Conservation (phyloP, 2,113 vertebrate genomes). For the Gambusia holbrooki region DNA sequence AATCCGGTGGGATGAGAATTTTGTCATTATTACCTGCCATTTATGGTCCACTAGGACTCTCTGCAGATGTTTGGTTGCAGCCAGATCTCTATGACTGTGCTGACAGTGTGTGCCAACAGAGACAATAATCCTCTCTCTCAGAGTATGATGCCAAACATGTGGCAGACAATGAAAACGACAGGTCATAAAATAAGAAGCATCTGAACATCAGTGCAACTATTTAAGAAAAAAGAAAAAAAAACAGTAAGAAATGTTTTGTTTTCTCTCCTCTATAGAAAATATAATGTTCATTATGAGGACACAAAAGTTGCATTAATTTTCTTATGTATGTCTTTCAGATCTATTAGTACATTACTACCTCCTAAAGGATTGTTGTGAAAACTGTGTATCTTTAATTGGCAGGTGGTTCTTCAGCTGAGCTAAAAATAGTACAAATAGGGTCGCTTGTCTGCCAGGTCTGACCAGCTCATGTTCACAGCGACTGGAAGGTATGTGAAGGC, state of each 20-base stretch:
- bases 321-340: background rate
- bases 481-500: background rate
- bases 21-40: background rate
- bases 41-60: background rate
- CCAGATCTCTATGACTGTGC: background rate
- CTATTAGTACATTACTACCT: background rate
- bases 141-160: background rate
- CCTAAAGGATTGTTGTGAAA: background rate
- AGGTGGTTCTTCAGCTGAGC: background rate
- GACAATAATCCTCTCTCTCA: background rate
- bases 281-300: background rate
- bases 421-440: background rate
- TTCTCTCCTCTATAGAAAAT: background rate
- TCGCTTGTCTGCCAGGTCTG: background rate
- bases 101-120: background rate
- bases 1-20: background rate
- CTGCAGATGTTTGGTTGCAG: background rate
- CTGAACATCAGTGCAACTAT: background rate
- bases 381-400: background rate
- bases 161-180: background rate
- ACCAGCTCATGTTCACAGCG: background rate
- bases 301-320: background rate
- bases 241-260: background rate
- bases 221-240: background rate
- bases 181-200: background rate